Percentiles rank a stretch among this genome's conserved stretches.
Evolutionary conservation across 2,797 vertebrate species (phyloP).

Genomic region (Remorina albescens): DNA sequence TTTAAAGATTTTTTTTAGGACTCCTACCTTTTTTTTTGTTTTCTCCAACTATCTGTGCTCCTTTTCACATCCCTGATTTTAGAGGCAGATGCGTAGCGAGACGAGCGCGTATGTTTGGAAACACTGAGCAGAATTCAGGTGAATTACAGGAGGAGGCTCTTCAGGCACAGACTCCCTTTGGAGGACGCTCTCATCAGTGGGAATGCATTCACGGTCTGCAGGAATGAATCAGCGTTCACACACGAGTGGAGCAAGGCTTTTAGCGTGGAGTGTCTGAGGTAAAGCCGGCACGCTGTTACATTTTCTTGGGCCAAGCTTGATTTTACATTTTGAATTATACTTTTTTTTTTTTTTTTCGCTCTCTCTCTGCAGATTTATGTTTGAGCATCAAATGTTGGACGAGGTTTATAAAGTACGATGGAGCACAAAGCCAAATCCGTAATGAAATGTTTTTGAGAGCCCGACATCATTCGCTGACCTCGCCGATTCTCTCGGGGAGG

Average conservation of each 20-base stretch:
- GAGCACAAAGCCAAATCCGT: not conserved
- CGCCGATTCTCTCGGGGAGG: not conserved
- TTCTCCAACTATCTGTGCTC: not conserved
- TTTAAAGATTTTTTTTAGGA: not conserved
- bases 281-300: not conserved
- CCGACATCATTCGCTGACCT: not conserved
- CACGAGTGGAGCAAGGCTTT: conserved; percentile 43
- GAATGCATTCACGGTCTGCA: conserved; percentile 40
- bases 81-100: not conserved
- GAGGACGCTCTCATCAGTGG: conserved; percentile 42
- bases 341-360: not conserved
- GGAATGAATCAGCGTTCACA: conserved; percentile 47
- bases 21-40: not conserved
- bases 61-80: conserved; percentile 26
- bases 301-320: not conserved
- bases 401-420: too few species aligned
- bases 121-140: conserved; percentile 41
- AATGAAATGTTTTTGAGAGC: not conserved
- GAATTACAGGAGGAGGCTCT: conserved; percentile 54
- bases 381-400: not conserved
- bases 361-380: not conserved
- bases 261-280: conserved; percentile 38
- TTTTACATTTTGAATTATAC: conserved; percentile 24
- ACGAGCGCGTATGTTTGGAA: conserved; percentile 37
- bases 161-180: conserved; percentile 39